Conservation (phyloP, 2,797 vertebrate species). For the Neopelma chrysocephalum region DNA sequence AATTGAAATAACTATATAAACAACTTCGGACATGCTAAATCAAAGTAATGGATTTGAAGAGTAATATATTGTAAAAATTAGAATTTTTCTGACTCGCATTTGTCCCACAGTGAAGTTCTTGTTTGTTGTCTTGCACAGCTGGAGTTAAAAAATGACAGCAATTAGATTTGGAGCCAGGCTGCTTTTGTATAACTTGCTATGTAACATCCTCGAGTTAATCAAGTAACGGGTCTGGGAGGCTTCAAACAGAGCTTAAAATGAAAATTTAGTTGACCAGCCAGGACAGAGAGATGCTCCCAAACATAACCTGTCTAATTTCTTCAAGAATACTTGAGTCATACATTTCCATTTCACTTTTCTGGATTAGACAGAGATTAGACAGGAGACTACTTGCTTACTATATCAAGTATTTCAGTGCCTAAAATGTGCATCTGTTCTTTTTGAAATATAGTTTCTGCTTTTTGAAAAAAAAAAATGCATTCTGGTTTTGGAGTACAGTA, state of each 20-base stretch:
- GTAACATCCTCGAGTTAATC: background rate
- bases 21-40: slow-evolving; percentile 4
- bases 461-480: slow-evolving; percentile 13
- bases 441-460: background rate
- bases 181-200: background rate
- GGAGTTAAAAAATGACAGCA: slow-evolving; percentile 2
- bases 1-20: slow-evolving; percentile 24
- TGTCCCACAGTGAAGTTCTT: background rate
- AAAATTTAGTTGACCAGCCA: slow-evolving; percentile 60
- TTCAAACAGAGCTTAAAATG: slow-evolving; percentile 23
- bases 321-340: slow-evolving; percentile 28
- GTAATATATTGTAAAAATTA: background rate
- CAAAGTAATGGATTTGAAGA: slow-evolving; percentile 16
- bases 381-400: background rate
- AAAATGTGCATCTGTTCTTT: slow-evolving; percentile 41
- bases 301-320: slow-evolving; percentile 4
- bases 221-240: slow-evolving; percentile 14
- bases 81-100: background rate
- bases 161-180: slow-evolving; percentile 4
- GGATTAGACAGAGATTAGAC: background rate
- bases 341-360: slow-evolving; percentile 33
- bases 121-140: slow-evolving; percentile 14
- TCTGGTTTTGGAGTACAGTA: slow-evolving; percentile 54
- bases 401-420: slow-evolving; percentile 46
- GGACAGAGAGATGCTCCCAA: slow-evolving; percentile 7